phyloP scores from a whole-genome alignment of 2,888 invertebrate genomes.

The Ashinkailepas kermadecensis region DNA sequence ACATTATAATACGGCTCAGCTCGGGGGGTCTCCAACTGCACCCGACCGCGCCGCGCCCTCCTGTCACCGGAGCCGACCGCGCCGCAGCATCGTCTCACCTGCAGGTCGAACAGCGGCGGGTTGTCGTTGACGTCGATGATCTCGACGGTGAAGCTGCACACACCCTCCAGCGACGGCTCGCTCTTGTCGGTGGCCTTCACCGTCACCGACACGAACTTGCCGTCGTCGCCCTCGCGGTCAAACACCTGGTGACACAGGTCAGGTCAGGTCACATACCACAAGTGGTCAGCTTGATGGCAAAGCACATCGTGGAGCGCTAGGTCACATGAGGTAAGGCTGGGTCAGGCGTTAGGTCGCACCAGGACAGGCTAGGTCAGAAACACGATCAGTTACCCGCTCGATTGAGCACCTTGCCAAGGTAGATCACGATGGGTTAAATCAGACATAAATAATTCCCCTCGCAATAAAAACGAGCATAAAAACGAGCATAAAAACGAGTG shows the following conservation, averaged over 20 bases:
- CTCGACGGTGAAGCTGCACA: constrained; percentile 96
- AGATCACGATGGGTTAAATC: too few relatives aligned
- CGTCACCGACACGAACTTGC: constrained; percentile 90
- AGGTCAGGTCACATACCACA: neutral
- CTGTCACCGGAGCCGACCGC: too few relatives aligned
- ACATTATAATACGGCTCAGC: too few relatives aligned
- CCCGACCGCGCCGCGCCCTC: too few relatives aligned
- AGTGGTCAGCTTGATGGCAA: neutral
- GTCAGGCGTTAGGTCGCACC: neutral
- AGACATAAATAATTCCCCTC: too few relatives aligned
- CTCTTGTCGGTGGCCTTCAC: constrained; percentile 98
- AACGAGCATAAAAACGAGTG: too few relatives aligned
- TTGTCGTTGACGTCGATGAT: constrained; percentile 97
- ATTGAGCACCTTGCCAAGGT: neutral
- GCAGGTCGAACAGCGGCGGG: constrained; percentile 86
- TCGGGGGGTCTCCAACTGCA: too few relatives aligned
- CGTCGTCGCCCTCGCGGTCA: constrained; percentile 93
- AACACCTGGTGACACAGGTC: constrained; percentile 53
- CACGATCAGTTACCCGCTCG: neutral
- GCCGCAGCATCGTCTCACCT: constrained; percentile 51
- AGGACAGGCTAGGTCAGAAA: neutral
- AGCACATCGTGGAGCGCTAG: neutral
- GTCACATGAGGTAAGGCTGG: neutral
- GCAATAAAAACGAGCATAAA: too few relatives aligned
- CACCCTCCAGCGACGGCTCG: constrained; percentile 93